Evolutionary conservation across 2,113 vertebrate species (phyloP), one percentile per base, ranked within the genome.

Genomic region (Chiloscyllium plagiosum): DNA sequence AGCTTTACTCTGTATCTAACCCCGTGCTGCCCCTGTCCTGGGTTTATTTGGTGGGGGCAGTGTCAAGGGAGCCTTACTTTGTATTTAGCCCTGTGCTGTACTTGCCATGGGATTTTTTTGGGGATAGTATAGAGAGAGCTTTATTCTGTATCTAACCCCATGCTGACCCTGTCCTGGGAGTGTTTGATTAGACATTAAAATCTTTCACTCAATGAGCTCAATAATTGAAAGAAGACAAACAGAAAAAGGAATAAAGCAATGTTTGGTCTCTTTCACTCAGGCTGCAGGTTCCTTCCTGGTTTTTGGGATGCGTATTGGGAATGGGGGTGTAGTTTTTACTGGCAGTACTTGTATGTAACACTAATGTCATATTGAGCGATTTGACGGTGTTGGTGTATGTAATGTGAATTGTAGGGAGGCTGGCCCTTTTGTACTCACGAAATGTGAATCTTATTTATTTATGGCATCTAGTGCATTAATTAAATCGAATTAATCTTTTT

Each of bases 381-480:
- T 93, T 50, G 86, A 56, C 56, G 12, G 52, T 33, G 50, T 24
- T 7, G 4, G 26, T 61, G 15, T 8, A 52, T 65, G 42, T 52
- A 20, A 4, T 68, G 56, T 93, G 92, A 69, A 47, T 8, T 4
- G n/a, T 66, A 94, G 92, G 56, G n/a, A 69, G 56, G n/a, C 92
- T 66, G 92, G 61, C 26, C 65, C n/a, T 66, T 94, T 94, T 94
- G 42, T 94, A 22, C 65, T n/a, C 66, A n/a, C 42, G 33, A 94
- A 10, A 69, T 94, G 65, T 93, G 90, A 93, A 92, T 92, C 29
- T 61, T 93, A 93, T 69, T 93, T 66, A 68, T 37, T 69, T 47
- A 37, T 7, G 7, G 20, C 65, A 24, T 68, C n/a, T 20, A 69
- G 92, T 94, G 37, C 66, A 69, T 68, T 42, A 47, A 69, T 68